Base-by-base conservation (phyloP, 2,888 invertebrate genomes). In the Zootermopsis nevadensis region DNA sequence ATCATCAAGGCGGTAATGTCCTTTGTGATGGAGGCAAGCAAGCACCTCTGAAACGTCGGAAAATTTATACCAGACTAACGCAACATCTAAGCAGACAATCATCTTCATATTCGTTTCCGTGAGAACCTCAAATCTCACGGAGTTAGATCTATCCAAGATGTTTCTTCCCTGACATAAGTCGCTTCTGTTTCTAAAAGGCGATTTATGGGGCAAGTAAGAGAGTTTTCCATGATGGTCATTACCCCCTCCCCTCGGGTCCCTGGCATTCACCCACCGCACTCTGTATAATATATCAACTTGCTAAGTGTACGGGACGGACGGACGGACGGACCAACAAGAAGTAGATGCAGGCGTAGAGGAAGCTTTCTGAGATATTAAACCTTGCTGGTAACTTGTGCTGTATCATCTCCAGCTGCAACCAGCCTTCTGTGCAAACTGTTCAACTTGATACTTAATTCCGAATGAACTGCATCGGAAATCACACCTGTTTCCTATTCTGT, bases 221-320 rank as follows among this genome's bases (percentile, higher is more conserved):
- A n/a, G 60, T 60, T 60, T 60, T 60, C 60, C 60, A 60, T 60
- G 60, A 60, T 60, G 60, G 60, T 60, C 60, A 77, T 42, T 31
- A 31, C 33, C 77, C 48, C 77, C 77, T 22, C 27, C 48, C 80
- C 60, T 38, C n/a, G 30, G 80, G 35, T 0, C 66, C 66, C 80
- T 38, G 66, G 19, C 74, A 66, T 15, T 27, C 60, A 35, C 31
- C n/a, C 81, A n/a, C n/a, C 74, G 53, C 74, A 55, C 74, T 74
- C 55, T 53, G 74, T 74, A 74, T 74, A 74, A 74, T 74, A 74
- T 74, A 74, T 74, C 74, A 74, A 74, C 35, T 74, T 74, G 74
- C 74, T 38, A 74, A 74, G 74, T 74, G 74, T 74, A 42, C 38
- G 12, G 74, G 69, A 69, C 31, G 33, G 48, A 48, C 48, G 74